Conservation (phyloP, 2,888 invertebrate genomes). For the Syrista parreyssii region DNA sequence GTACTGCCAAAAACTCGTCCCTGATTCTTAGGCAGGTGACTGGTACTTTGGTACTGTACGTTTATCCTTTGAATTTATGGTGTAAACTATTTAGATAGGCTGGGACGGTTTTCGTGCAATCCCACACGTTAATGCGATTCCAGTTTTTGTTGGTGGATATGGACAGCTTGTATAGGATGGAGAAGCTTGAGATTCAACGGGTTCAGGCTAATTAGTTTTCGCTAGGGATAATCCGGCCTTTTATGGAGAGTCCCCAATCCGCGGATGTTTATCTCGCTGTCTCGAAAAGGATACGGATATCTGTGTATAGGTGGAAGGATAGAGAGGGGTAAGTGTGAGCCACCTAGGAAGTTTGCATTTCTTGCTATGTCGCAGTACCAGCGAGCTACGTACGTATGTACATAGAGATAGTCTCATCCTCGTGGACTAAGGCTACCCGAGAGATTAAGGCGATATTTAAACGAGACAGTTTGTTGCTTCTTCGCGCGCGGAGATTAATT, state of each 20-base stretch:
- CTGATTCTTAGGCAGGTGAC: not conserved
- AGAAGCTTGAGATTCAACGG: not conserved
- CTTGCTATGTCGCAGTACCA: constrained; percentile 9
- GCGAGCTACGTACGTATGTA: not conserved
- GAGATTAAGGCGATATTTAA: constrained; percentile 55
- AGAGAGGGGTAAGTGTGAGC: not conserved
- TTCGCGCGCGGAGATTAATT: constrained; percentile 23
- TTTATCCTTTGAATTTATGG: not conserved
- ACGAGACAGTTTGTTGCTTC: constrained; percentile 33
- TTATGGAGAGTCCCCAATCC: not conserved
- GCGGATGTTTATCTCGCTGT: not conserved
- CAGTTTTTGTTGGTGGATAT: constrained; percentile 19
- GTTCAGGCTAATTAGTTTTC: constrained; percentile 47
- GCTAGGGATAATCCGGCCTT: constrained; percentile 45
- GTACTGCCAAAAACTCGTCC: not conserved
- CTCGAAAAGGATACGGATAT: not conserved
- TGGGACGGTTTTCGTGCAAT: not conserved
- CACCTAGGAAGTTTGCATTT: constrained; percentile 9
- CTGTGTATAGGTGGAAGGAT: not conserved
- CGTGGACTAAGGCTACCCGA: not conserved
- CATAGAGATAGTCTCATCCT: not conserved
- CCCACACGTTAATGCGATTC: constrained; percentile 18
- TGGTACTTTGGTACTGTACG: not conserved
- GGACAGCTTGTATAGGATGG: not conserved
- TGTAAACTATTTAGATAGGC: constrained; percentile 59